Evolutionary conservation across 2,888 invertebrate species (phyloP).

Genomic region (Metellina segmentata): DNA sequence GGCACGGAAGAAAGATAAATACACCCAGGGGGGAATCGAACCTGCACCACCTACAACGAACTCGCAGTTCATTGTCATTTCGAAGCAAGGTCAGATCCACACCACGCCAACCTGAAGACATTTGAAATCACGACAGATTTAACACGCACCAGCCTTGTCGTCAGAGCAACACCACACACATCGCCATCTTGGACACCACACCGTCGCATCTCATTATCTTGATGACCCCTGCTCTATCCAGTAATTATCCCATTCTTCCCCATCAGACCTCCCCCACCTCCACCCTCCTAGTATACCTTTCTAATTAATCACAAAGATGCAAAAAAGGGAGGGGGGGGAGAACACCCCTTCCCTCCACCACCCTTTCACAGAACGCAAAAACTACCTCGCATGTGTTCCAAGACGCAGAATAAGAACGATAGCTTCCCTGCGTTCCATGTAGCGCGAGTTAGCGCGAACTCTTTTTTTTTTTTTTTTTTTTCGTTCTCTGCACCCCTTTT

Average conservation of each 20-base stretch:
- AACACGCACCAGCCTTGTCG: not conserved
- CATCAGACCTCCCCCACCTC: not conserved
- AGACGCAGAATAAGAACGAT: constrained; percentile 6
- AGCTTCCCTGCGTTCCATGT: not conserved
- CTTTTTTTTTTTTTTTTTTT: not conserved
- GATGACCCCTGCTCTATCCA: not conserved
- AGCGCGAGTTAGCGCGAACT: not conserved
- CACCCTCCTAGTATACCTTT: constrained; percentile 28
- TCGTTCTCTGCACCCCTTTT: not conserved
- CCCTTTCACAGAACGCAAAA: not conserved
- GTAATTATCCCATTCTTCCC: constrained; percentile 23
- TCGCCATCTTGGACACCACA: not conserved
- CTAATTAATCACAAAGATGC: constrained; percentile 61
- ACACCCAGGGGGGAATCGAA: too few relatives aligned
- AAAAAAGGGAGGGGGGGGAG: not conserved
- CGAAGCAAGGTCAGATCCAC: not conserved
- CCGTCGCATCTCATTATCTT: not conserved
- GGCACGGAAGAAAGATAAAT: too few relatives aligned
- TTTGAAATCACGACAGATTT: too few relatives aligned
- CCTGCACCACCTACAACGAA: too few relatives aligned
- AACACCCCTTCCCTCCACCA: not conserved
- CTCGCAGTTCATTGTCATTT: too few relatives aligned
- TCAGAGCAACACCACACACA: too few relatives aligned
- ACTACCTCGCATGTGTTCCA: constrained; percentile 14
- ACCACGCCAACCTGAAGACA: not conserved